Evolutionary conservation across 2,797 vertebrate species (phyloP).

Genomic region (Tapirus indicus): DNA sequence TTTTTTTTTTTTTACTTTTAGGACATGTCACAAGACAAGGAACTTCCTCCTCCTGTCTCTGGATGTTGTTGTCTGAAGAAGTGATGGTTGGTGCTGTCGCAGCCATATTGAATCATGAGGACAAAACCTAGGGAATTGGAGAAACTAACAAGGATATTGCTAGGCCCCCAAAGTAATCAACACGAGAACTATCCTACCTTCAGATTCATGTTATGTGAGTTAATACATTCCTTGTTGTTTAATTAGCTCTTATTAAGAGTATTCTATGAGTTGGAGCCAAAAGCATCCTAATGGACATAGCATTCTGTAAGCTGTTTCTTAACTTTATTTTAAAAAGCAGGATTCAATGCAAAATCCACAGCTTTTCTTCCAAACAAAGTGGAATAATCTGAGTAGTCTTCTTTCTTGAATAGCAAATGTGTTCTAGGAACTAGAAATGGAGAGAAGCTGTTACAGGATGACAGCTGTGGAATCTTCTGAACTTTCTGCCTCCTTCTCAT

Average conservation of each 20-base stretch:
- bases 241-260: neutral
- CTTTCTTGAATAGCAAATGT: neutral
- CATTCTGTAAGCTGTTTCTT: neutral
- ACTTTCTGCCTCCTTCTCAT: neutral
- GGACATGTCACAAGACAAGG: neutral
- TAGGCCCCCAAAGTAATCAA: neutral
- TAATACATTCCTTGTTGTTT: neutral
- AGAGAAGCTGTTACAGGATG: neutral
- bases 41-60: neutral
- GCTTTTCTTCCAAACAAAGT: neutral
- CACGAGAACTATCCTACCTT: neutral
- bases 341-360: neutral
- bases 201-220: neutral
- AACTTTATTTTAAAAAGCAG: neutral
- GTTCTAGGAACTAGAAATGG: neutral
- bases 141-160: neutral
- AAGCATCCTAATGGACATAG: neutral
- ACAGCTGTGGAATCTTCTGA: neutral
- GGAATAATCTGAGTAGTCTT: neutral
- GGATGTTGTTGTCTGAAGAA: neutral
- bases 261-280: neutral
- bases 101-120: neutral
- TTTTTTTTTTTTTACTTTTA: neutral
- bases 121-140: neutral
- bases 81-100: neutral